These are phyloP conservation scores for Eretmocerus hayati DNA, from an alignment of 2,888 invertebrate species.

Conservation along the genomic window DNA sequence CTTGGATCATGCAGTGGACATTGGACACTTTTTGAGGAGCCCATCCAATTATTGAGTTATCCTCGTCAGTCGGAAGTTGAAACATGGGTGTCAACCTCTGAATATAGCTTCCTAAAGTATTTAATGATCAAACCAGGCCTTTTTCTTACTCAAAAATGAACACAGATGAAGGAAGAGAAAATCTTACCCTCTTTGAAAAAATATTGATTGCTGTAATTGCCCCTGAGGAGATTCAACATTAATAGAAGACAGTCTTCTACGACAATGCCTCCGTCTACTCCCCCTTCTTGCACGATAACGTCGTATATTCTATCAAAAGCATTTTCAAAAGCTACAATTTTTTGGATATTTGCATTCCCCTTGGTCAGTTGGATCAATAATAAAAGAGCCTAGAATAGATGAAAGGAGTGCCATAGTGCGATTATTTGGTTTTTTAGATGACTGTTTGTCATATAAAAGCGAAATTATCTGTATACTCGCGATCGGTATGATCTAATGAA, in stretches of 20 bases:
- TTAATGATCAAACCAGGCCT: no score
- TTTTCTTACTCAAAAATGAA: no score
- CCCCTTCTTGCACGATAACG: conserved; percentile 86
- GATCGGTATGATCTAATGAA: no score
- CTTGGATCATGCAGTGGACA: conserved; percentile 84
- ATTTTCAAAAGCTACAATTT: conserved; percentile 98
- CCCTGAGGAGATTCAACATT: conserved; percentile 86
- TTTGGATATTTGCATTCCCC: conserved; percentile 95
- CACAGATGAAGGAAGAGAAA: no score
- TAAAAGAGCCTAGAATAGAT: conserved; percentile 64
- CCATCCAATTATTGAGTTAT: conserved; percentile 63
- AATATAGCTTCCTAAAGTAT: conserved; percentile 73
- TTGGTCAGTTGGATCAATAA: conserved; percentile 87
- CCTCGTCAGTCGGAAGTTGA: conserved; percentile 66
- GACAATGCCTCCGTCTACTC: conserved; percentile 92
- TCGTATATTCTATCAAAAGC: conserved; percentile 93
- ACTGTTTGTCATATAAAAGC: no score
- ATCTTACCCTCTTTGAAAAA: conserved; percentile 85
- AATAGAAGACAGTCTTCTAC: conserved; percentile 95
- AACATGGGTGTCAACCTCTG: conserved; percentile 87
- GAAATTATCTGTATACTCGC: no score
- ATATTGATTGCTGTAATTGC: conserved; percentile 95
- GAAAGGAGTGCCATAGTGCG: no score
- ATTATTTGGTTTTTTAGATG: no score
- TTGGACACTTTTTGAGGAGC: conserved; percentile 91